phyloP scores from a whole-genome alignment of 2,797 vertebrate genomes.

The Nyctibius grandis region DNA sequence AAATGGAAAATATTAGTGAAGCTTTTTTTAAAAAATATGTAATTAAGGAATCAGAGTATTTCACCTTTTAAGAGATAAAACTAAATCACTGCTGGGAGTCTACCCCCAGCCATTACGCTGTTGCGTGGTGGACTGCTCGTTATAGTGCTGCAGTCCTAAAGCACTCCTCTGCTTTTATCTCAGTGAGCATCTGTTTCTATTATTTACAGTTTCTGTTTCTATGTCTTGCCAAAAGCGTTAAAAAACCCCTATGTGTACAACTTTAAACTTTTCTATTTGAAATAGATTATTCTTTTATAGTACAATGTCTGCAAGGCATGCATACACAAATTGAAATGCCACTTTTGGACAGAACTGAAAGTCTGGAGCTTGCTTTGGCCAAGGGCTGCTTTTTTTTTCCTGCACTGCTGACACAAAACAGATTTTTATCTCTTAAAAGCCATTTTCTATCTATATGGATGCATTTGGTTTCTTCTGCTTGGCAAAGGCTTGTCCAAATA shows the following conservation, averaged over 20 bases:
- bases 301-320: slow-evolving; percentile 66
- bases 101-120: neutral
- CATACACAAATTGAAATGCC: slow-evolving; percentile 64
- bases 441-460: slow-evolving; percentile 24
- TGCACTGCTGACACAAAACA: slow-evolving; percentile 33
- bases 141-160: neutral
- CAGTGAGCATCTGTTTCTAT: slow-evolving; percentile 30
- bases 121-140: neutral
- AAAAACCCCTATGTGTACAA: slow-evolving; percentile 7
- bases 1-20: neutral
- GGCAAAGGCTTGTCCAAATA: slow-evolving; percentile 33
- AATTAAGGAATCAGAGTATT: neutral
- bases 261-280: slow-evolving; percentile 68
- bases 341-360: slow-evolving; percentile 54
- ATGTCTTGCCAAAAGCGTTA: slow-evolving; percentile 49
- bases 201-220: slow-evolving; percentile 66
- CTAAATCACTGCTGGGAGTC: neutral
- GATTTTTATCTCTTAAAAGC: slow-evolving; percentile 53
- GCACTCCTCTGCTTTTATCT: slow-evolving; percentile 13
- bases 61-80: neutral
- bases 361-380: slow-evolving; percentile 47
- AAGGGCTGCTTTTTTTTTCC: slow-evolving; percentile 20
- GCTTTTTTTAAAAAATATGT: neutral
- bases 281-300: slow-evolving; percentile 70
- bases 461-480: slow-evolving; percentile 36